phyloP scores from a whole-genome alignment of 1,140 invertebrate species.

The Cryptotermes secundus region DNA sequence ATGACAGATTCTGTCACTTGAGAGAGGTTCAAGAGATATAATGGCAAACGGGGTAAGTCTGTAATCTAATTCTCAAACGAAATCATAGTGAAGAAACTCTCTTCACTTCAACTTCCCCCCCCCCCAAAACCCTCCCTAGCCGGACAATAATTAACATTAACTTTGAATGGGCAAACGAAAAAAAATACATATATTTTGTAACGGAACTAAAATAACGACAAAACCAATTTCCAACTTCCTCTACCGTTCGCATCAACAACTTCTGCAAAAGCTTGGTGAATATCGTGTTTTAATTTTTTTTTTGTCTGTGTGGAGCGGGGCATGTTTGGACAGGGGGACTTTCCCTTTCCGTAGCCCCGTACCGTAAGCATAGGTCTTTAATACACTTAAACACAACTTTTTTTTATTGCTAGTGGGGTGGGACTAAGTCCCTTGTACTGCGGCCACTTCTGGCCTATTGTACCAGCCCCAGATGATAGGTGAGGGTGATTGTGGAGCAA shows the following conservation, averaged over 20 bases:
- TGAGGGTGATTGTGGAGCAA: too few species aligned
- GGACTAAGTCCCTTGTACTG: too few species aligned
- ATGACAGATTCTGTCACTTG: background rate
- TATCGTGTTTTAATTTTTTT: background rate
- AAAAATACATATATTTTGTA: background rate
- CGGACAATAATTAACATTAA: background rate
- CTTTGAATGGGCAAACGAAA: background rate
- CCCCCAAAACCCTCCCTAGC: too few species aligned
- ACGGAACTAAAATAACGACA: background rate
- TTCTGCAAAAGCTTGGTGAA: background rate
- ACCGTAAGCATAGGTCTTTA: background rate
- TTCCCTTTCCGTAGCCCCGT: background rate
- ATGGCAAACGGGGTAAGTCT: background rate
- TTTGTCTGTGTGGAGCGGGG: background rate
- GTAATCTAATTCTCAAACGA: conserved; percentile 1
- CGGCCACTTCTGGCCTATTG: too few species aligned
- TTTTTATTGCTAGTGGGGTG: too few species aligned
- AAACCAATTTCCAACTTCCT: background rate
- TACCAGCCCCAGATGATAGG: too few species aligned
- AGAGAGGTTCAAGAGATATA: background rate
- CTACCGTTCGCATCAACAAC: background rate
- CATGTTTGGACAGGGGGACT: background rate
- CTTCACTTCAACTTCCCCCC: background rate
- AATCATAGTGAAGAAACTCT: background rate
- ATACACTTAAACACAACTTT: background rate